phyloP scores from a whole-genome alignment of 2,888 invertebrate genomes.

The Rambutsinella grinnellia region DNA sequence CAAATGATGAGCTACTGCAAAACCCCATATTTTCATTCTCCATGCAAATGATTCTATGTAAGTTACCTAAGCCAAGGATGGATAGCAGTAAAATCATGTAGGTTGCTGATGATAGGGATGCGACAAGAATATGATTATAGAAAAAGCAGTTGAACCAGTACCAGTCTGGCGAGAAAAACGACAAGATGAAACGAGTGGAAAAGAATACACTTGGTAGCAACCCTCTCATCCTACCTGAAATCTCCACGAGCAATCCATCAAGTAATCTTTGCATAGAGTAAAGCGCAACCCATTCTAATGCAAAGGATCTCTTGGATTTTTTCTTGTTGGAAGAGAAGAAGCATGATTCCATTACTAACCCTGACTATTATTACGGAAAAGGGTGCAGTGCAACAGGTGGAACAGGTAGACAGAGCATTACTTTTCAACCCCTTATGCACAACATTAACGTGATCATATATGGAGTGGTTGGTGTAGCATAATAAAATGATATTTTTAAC shows the following conservation, averaged over 20 bases:
- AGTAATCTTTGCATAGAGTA: neutral
- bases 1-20: too few species aligned
- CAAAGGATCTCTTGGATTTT: conserved; percentile 23
- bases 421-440: conserved; percentile 29
- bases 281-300: conserved; percentile 11
- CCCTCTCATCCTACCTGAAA: neutral
- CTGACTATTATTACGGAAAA: conserved; percentile 38
- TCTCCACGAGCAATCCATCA: neutral
- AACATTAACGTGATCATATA: neutral
- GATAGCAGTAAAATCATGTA: conserved; percentile 38
- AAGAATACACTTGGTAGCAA: neutral
- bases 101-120: conserved; percentile 13
- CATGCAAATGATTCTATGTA: conserved; percentile 22
- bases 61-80: conserved; percentile 56
- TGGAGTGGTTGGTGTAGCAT: conserved; percentile 2
- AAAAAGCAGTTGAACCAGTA: conserved; percentile 8
- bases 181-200: neutral
- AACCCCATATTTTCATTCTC: too few species aligned
- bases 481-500: neutral
- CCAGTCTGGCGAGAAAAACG: neutral
- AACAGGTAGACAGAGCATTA: conserved; percentile 19
- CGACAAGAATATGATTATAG: conserved; percentile 15
- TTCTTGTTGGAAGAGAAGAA: neutral
- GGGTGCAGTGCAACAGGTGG: conserved; percentile 58
- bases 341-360: neutral